These are phyloP conservation scores for Crossocerus cetratus DNA, from an alignment of 2,888 invertebrate species.

Conservation along the genomic window DNA sequence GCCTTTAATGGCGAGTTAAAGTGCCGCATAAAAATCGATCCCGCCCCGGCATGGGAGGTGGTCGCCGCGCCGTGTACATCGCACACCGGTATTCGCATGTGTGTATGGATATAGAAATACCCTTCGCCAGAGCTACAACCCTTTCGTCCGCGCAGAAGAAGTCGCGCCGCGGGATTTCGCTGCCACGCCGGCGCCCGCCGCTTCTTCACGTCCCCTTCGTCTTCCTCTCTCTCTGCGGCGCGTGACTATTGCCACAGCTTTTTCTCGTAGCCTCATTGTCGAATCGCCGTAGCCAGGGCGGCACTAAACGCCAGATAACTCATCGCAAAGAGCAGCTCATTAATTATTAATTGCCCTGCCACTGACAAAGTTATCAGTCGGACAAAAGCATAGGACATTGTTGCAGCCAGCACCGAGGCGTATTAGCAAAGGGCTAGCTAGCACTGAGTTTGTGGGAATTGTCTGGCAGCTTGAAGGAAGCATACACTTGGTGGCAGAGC, in stretches of 20 bases:
- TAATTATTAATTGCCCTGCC: too few species aligned
- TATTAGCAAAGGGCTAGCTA: too few species aligned
- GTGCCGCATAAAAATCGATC: constrained; percentile 71
- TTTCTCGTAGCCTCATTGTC: constrained; percentile 37
- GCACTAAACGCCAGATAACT: too few species aligned
- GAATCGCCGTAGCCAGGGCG: too few species aligned
- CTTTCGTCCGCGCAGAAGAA: constrained; percentile 52
- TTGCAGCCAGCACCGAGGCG: too few species aligned
- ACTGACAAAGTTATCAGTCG: too few species aligned
- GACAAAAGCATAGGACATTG: too few species aligned
- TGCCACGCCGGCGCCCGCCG: constrained; percentile 25
- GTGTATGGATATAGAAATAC: too few species aligned
- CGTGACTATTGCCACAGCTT: constrained; percentile 4
- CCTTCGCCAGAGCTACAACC: constrained; percentile 18
- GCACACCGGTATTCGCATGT: too few species aligned
- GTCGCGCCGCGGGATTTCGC: constrained; percentile 56
- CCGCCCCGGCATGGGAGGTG: constrained; percentile 49
- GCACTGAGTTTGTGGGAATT: too few species aligned
- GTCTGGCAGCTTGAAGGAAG: too few species aligned
- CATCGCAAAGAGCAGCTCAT: too few species aligned
- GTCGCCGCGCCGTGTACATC: constrained; percentile 36
- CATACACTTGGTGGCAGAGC: constrained; percentile 21
- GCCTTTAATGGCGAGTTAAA: constrained; percentile 70
- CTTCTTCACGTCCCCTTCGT: constrained; percentile 20
- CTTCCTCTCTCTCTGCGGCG: constrained; percentile 8